phyloP scores from a whole-genome alignment of 2,797 vertebrate genomes.

The Spinus olivaceus region DNA sequence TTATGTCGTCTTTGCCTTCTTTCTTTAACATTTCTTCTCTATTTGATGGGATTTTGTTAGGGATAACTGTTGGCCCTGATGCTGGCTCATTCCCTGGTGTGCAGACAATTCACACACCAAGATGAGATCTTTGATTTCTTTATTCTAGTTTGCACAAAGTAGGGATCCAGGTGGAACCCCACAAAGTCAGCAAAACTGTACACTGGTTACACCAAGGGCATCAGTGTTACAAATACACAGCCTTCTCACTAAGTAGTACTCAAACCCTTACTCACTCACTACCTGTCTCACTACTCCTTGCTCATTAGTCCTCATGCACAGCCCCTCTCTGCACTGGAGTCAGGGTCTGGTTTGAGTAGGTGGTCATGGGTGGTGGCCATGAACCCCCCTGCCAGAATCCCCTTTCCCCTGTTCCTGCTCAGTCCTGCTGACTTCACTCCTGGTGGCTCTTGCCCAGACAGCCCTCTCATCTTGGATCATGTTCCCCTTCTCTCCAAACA shows the following conservation, averaged over 20 bases:
- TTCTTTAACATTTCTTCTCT: not conserved
- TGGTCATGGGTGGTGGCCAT: not conserved
- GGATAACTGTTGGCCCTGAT: not conserved
- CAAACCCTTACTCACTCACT: not conserved
- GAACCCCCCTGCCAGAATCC: not conserved
- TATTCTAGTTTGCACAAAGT: not conserved
- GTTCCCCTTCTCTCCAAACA: not conserved
- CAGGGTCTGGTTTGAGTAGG: not conserved
- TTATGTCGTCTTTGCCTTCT: not conserved
- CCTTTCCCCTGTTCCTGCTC: not conserved
- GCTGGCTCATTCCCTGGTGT: not conserved
- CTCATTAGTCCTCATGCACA: not conserved
- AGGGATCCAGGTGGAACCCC: not conserved
- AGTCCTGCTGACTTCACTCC: not conserved
- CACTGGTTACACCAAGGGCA: not conserved
- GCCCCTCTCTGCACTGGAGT: not conserved
- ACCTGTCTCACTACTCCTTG: not conserved
- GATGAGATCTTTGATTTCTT: not conserved
- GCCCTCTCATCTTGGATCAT: not conserved
- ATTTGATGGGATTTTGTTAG: not conserved
- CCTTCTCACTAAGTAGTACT: not conserved
- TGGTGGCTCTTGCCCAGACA: not conserved
- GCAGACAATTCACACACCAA: not conserved
- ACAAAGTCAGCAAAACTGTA: not conserved
- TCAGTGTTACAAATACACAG: not conserved